Evolutionary conservation across 2,888 invertebrate genomes (phyloP).

Genomic region (Xanthia togata): DNA sequence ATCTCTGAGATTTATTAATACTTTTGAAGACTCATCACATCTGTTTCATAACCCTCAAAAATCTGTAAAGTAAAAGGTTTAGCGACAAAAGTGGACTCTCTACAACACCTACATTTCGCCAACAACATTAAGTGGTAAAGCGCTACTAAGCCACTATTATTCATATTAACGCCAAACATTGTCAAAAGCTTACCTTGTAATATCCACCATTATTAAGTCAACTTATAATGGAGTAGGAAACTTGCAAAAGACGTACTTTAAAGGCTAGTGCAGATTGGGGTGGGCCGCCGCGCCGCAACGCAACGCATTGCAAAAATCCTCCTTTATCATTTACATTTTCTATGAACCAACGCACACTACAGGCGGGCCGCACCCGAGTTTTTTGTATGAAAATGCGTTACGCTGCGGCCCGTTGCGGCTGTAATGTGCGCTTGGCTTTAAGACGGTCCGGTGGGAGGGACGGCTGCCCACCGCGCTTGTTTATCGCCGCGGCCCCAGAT

Average conservation of each 20-base stretch:
- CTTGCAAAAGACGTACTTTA: slow-evolving; percentile 54
- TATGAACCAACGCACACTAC: neutral
- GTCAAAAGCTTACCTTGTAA: slow-evolving; percentile 27
- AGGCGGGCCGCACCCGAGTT: neutral
- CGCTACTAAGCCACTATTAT: slow-evolving; percentile 35
- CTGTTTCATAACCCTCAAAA: neutral
- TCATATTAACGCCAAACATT: slow-evolving; percentile 42
- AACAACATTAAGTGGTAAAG: slow-evolving; percentile 25
- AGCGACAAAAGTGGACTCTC: neutral
- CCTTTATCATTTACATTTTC: neutral
- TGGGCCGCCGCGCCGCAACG: neutral
- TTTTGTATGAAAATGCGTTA: neutral
- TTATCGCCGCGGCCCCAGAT: slow-evolving; percentile 79
- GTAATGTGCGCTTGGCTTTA: slow-evolving; percentile 28
- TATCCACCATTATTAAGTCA: slow-evolving; percentile 34
- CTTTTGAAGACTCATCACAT: neutral
- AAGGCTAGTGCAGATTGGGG: neutral
- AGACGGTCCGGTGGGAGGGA: slow-evolving; percentile 79
- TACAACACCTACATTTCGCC: slow-evolving; percentile 3
- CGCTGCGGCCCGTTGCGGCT: neutral
- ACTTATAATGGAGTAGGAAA: slow-evolving; percentile 50
- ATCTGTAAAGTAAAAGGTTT: neutral
- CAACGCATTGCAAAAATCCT: neutral
- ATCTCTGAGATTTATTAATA: no score
- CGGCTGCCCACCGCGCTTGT: slow-evolving; percentile 77